Base-by-base conservation (phyloP, 2,113 vertebrate species). In the Hymenochirus boettgeri region DNA sequence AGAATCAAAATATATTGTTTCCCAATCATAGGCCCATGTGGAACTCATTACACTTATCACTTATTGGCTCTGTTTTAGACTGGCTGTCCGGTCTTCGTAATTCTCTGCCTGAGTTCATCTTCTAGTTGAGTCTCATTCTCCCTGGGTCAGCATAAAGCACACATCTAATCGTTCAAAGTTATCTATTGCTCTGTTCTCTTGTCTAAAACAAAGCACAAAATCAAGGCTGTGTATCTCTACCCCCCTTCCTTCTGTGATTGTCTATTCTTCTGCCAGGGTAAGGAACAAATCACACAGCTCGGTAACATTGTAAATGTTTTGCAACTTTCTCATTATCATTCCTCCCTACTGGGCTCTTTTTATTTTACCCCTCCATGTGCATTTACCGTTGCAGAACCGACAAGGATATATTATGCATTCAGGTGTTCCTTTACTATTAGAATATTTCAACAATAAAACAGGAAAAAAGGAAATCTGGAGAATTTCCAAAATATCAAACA, bases 141-240 rank as follows among this genome's bases (percentile, higher is more conserved):
- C 46, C 64, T 67, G 64, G 64, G 64, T 67, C 64, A 67, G 64
- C 64, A 58, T 67, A 67, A 67, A 59, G 50, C 56, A 65, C 63
- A 65, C 45, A 67, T 59, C 64, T 67, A 58, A 59, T 67, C 55
- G 45, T 55, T 67, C 64, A 67, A 55, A 58, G 55, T 67, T 67
- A 67, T 67, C 64, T 58, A 67, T 59, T 27, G 29, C 64, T 59
- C 27, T 67, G 46, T 42, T 46, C 64, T 51, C n/a, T 23, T 52
- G 64, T 59, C 64, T 67, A 46, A 59, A 58, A 59, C 55, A 67
- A 51, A 35, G 55, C 46, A 58, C 56, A 67, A 51, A 51, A 67
- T 59, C 64, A 58, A 18, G 11, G 33, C 55, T 50, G 55, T 59
- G 64, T 51, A 67, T 67, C 64, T 58, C 45, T 58, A 26, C 56